Conservation (phyloP, 1,140 invertebrate genomes). For the Hermatobates lingyangjiaoensis region DNA sequence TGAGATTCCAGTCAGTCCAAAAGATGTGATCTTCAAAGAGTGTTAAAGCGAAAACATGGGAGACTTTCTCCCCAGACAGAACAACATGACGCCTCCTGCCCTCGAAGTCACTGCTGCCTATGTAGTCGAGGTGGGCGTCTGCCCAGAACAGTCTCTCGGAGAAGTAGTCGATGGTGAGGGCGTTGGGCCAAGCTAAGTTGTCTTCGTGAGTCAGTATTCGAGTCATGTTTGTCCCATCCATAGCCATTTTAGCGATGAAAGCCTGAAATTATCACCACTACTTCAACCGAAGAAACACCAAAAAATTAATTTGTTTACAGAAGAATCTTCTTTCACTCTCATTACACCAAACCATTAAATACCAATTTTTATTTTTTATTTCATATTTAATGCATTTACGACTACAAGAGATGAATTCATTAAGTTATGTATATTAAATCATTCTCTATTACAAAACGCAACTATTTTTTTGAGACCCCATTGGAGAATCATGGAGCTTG, state of each 20-base stretch:
- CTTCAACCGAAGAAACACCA: too few species aligned
- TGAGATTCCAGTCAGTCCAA: constrained; percentile 97
- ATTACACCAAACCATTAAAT: too few species aligned
- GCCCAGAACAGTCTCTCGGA: constrained; percentile 90
- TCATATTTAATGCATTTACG: too few species aligned
- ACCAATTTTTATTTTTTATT: too few species aligned
- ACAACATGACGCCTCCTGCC: constrained; percentile 68
- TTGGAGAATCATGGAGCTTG: too few species aligned
- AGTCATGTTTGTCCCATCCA: constrained; percentile 87
- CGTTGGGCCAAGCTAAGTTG: constrained; percentile 96
- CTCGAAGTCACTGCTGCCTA: constrained; percentile 82
- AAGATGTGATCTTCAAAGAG: constrained; percentile 88
- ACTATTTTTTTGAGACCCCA: too few species aligned
- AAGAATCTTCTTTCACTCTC: too few species aligned
- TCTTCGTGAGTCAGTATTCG: constrained; percentile 79
- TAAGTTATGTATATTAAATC: too few species aligned
- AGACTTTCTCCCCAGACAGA: constrained; percentile 56
- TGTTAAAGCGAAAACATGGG: constrained; percentile 84
- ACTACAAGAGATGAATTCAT: too few species aligned
- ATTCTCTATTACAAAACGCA: too few species aligned
- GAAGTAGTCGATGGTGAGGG: constrained; percentile 90
- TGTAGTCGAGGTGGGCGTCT: constrained; percentile 95
- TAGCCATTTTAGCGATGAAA: constrained; percentile 91
- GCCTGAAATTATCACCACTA: too few species aligned
- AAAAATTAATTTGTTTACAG: too few species aligned